Conservation (phyloP, 2,797 vertebrate species). For the Tangara arthus region DNA sequence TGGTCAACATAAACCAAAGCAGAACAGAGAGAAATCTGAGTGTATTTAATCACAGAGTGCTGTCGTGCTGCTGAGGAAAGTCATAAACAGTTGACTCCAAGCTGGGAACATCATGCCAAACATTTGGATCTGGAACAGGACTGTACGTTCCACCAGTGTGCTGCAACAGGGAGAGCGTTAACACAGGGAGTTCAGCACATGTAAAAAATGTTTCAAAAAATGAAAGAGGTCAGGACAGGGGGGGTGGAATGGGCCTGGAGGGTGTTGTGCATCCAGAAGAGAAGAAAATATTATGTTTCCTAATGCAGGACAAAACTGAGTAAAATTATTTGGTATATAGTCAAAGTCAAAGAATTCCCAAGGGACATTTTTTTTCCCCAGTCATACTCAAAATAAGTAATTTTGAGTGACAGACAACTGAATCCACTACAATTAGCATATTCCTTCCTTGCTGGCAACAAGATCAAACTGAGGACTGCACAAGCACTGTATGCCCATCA, state of each 20-base stretch:
- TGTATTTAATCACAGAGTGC: neutral
- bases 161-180: slow-evolving; percentile 12
- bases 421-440: neutral
- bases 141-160: slow-evolving; percentile 41
- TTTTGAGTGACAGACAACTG: neutral
- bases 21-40: slow-evolving; percentile 34
- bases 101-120: slow-evolving; percentile 52
- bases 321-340: neutral
- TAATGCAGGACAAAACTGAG: neutral
- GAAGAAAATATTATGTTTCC: neutral
- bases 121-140: slow-evolving; percentile 52
- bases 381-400: neutral
- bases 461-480: neutral
- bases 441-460: neutral
- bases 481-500: neutral
- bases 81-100: slow-evolving; percentile 42
- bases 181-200: neutral
- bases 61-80: slow-evolving; percentile 38
- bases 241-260: neutral
- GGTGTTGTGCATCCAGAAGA: neutral
- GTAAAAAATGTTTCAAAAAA: slow-evolving; percentile 16
- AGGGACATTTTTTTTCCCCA: neutral
- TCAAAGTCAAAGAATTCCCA: neutral
- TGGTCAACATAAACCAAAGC: slow-evolving; percentile 31
- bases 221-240: neutral